These are phyloP conservation scores for Chorisops tibialis DNA, from an alignment of 2,888 invertebrate species.

Conservation along the genomic window DNA sequence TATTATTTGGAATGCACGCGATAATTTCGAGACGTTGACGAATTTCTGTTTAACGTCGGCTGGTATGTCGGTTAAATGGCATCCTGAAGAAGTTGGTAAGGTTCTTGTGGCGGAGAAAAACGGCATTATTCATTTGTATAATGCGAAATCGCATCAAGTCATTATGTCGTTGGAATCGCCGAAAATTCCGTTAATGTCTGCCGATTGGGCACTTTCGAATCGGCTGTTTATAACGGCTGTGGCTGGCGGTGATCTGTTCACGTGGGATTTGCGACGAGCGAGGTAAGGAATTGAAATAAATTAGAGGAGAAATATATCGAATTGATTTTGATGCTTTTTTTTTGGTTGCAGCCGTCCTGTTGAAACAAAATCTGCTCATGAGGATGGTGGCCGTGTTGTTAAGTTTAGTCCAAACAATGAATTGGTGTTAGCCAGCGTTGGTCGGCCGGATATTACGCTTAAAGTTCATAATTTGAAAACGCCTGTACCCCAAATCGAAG, in stretches of 20 bases:
- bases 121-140: conserved; percentile 71
- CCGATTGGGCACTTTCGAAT: conserved; percentile 69
- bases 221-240: conserved; percentile 59
- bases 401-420: conserved; percentile 63
- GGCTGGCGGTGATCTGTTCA: conserved; percentile 62
- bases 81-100: conserved; percentile 66
- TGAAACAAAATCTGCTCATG: conserved; percentile 59
- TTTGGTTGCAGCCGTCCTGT: conserved; percentile 57
- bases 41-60: conserved; percentile 65
- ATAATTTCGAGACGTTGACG: conserved; percentile 55
- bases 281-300: conserved; percentile 52
- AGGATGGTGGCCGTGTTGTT: conserved; percentile 61
- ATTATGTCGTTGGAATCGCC: conserved; percentile 65
- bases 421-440: conserved; percentile 63
- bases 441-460: conserved; percentile 62
- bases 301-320: neutral
- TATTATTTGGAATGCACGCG: conserved; percentile 61
- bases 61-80: conserved; percentile 66
- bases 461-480: conserved; percentile 62
- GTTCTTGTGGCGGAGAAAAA: conserved; percentile 72
- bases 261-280: conserved; percentile 66
- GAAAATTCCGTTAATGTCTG: conserved; percentile 60
- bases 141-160: conserved; percentile 63
- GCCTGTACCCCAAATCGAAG: conserved; percentile 56
- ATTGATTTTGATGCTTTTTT: conserved; percentile 7